Base-by-base conservation (phyloP, 2,113 vertebrate species). In the Apodemus speciosus region DNA sequence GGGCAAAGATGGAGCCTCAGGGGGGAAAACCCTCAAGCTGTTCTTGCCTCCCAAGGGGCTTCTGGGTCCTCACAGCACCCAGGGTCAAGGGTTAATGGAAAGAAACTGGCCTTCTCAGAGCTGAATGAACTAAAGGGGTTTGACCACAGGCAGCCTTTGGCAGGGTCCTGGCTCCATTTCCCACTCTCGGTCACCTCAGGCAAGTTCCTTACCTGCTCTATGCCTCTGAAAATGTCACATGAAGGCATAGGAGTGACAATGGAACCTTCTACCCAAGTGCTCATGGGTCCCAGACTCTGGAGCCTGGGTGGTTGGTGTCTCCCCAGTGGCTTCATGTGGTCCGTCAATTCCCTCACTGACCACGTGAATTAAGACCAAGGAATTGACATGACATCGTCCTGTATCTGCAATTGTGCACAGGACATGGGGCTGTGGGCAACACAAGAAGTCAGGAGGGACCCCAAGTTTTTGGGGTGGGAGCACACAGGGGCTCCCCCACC, bases 241-340 rank as follows among this genome's bases (percentile, higher is more conserved):
- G 53, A 84, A 79, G 21, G 68, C 0, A n/a, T 0, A 38, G 3
- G 3, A 69, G 25, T 27, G 43, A 25, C 1, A 3, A 40, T 9
- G 64, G 30, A 18, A 6, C 25, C 53, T 20, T 9, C 2, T 49
- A 38, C 35, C 60, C 23, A 20, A 7, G 23, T 0, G 25, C 15
- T n/a, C 13, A 0, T 7, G 14, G 7, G 51, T 32, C 0, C 56
- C 30, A 18, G 21, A 71, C 3, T 5, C 69, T 62, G 5, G 51
- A 23, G 38, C 11, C 58, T 21, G n/a, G 1, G 1, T 7, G 10
- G 27, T 1, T 0, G 25, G 16, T 62, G 18, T 16, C 85, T 58
- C 35, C 53, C 64, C 77, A 32, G 18, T 14, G 73, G 25, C 90
- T 58, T 51, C 8, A 2, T 5, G 53, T 38, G 53, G 25, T 16